Evolutionary conservation across 1,140 invertebrate species (phyloP).

Genomic region (Tetragnatha versicolor): DNA sequence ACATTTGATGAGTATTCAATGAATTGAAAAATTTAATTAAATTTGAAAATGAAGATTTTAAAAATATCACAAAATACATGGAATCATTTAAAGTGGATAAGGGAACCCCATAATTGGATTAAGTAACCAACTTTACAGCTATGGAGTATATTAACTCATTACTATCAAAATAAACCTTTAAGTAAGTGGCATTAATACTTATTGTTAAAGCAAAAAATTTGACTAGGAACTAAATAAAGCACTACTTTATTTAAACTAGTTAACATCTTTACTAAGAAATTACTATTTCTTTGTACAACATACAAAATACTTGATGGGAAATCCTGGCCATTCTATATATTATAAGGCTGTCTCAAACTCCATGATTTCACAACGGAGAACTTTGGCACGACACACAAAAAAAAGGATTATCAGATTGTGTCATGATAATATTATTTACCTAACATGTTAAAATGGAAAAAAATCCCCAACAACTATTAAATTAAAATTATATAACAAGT

Average conservation of each 20-base stretch:
- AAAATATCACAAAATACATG: conserved; percentile 17
- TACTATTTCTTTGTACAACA: background rate
- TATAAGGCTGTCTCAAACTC: background rate
- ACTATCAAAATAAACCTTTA: background rate
- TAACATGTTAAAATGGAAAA: background rate
- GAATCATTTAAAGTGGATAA: conserved; percentile 6
- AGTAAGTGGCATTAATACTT: conserved; percentile 29
- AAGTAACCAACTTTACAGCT: conserved; percentile 4
- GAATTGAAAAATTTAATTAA: no score
- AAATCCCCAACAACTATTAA: conserved; percentile 4
- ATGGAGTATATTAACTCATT: background rate
- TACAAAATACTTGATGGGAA: background rate
- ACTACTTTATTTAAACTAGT: conserved; percentile 6
- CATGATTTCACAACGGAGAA: background rate
- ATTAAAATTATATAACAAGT: conserved; percentile 32
- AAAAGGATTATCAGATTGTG: background rate
- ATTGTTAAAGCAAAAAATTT: conserved; percentile 15
- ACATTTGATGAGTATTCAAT: no score
- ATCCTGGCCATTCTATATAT: background rate
- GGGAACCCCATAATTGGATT: conserved; percentile 12
- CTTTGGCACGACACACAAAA: conserved; percentile 45
- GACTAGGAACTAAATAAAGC: conserved; percentile 46
- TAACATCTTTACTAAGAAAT: background rate
- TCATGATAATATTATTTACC: background rate
- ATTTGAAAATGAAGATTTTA: no score